phyloP scores from a whole-genome alignment of 1,140 invertebrate genomes.

The Heliconius hermathena region DNA sequence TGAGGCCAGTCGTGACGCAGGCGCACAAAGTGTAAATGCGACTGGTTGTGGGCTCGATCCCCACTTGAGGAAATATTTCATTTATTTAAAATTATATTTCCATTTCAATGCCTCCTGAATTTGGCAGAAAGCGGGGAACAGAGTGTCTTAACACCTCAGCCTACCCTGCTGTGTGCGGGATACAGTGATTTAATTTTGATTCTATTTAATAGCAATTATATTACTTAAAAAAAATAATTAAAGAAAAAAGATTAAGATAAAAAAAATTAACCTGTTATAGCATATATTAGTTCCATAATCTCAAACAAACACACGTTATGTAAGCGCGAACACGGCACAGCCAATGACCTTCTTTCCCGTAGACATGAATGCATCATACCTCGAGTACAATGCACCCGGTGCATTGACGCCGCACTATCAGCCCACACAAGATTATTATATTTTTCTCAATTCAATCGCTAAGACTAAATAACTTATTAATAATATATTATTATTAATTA shows the following conservation, averaged over 20 bases:
- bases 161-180: too few species aligned
- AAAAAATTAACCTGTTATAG: slow-evolving; percentile 36
- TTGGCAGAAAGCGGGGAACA: too few species aligned
- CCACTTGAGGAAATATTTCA: too few species aligned
- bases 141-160: too few species aligned
- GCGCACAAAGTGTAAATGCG: too few species aligned
- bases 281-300: slow-evolving; percentile 53
- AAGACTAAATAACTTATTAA: slow-evolving; percentile 51
- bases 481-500: too few species aligned
- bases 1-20: too few species aligned
- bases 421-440: slow-evolving; percentile 70
- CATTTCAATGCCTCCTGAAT: too few species aligned
- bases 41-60: too few species aligned
- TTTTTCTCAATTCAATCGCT: slow-evolving; percentile 56
- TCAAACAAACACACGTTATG: slow-evolving; percentile 67
- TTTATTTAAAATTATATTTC: too few species aligned
- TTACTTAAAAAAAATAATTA: too few species aligned
- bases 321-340: slow-evolving; percentile 70
- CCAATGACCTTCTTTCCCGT: slow-evolving; percentile 71
- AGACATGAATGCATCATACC: slow-evolving; percentile 75
- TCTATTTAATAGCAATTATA: too few species aligned
- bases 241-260: background rate
- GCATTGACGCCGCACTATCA: slow-evolving; percentile 66
- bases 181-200: background rate
- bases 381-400: slow-evolving; percentile 68